Evolutionary conservation across 2,888 invertebrate genomes (phyloP), one percentile per base, ranked within the genome.

Genomic region (Limnephilus auricula): DNA sequence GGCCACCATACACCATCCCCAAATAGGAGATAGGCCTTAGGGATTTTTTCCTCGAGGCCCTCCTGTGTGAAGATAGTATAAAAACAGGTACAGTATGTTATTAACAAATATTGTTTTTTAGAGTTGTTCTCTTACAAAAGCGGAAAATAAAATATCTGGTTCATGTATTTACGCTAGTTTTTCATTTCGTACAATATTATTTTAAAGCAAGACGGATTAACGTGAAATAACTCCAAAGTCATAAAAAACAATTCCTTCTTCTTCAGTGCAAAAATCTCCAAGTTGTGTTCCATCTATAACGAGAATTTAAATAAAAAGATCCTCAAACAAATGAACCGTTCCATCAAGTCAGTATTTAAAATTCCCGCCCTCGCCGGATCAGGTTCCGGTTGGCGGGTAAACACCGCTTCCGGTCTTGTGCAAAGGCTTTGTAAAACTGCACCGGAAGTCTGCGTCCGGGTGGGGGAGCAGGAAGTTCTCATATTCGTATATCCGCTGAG

Each of bases 361-460:
- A 85, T 85, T 85, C 85, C 85, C 40, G 40, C 85, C 85, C 85
- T 85, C 13, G 82, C 37, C 85, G 40, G 85, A 65, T 65, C 85
- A 40, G 85, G 40, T 82, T 82, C 82, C 82, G 82, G 31, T 82
- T 32, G 34, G 82, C 34, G 85, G 85, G 85, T 85, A 85, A 85
- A 85, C 37, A 40, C 85, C 85, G 85, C 85, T 37, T 85, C 85
- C 85, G 85, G 85, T 37, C 85, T 40, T 85, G 85, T 85, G 85
- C 85, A 85, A 85, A 85, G 40, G 85, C 45, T 85, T 85, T 85
- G 85, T 40, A 85, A 45, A 85, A 85, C 85, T 85, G 85, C 85
- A 85, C 85, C 85, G 85, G 85, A 85, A 85, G 85, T 40, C 85
- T 34, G 37, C 37, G 40, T 85, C 85, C 85, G 85, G 85, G 85